Evolutionary conservation across 2,113 vertebrate genomes (phyloP).

Genomic region (Semicossyphus pulcher): DNA sequence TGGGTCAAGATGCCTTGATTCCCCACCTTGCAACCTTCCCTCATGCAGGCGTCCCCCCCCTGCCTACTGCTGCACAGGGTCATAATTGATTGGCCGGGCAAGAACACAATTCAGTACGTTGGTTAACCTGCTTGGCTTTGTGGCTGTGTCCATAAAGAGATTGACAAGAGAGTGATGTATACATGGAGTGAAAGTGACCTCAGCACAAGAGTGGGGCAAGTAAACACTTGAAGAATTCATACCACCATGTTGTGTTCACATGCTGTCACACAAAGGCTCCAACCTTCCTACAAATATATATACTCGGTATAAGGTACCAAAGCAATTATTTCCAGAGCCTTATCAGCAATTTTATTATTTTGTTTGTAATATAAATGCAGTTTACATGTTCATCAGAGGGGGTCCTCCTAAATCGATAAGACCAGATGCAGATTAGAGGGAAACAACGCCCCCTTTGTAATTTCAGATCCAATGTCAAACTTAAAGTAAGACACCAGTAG

Average conservation of each 20-base stretch:
- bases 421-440: too few species aligned
- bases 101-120: constrained; percentile 62
- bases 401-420: too few species aligned
- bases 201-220: neutral
- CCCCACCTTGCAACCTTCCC: constrained; percentile 12
- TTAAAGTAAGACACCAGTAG: too few species aligned
- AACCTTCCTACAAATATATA: too few species aligned
- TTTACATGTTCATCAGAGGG: too few species aligned
- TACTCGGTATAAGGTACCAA: too few species aligned
- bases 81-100: constrained; percentile 57
- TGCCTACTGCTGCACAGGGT: constrained; percentile 38
- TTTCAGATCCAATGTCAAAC: too few species aligned
- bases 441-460: too few species aligned
- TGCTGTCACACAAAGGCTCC: neutral
- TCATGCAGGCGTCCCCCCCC: constrained; percentile 13
- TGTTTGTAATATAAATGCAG: too few species aligned
- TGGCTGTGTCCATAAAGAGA: constrained; percentile 43
- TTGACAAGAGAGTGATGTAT: constrained; percentile 35
- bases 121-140: constrained; percentile 52
- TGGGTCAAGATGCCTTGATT: constrained; percentile 53
- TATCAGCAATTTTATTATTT: too few species aligned
- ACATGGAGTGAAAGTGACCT: constrained; percentile 28
- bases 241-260: neutral
- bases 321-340: too few species aligned
- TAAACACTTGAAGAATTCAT: constrained; percentile 29